phyloP scores from a whole-genome alignment of 2,797 vertebrate genomes.

The Pitangus sulphuratus region DNA sequence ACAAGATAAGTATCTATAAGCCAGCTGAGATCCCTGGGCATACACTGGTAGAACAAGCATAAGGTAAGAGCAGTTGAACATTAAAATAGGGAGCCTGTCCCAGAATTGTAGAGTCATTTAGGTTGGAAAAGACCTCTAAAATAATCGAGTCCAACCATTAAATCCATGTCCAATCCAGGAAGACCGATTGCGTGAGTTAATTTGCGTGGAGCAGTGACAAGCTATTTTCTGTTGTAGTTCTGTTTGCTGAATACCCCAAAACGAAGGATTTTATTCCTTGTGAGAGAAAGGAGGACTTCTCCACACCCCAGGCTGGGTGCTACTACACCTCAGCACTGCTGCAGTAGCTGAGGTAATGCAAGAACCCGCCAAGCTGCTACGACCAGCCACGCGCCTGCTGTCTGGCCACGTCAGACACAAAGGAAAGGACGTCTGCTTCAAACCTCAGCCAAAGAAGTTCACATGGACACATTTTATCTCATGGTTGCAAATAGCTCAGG shows the following conservation, averaged over 20 bases:
- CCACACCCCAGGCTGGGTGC: neutral
- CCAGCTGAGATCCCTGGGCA: neutral
- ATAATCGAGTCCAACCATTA: neutral
- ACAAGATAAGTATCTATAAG: neutral
- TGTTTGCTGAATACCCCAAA: neutral
- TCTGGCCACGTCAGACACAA: neutral
- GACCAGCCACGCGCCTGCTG: neutral
- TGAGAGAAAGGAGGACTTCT: neutral
- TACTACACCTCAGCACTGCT: neutral
- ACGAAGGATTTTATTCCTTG: neutral
- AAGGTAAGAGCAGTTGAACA: neutral
- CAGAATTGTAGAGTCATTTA: neutral
- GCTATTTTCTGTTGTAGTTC: neutral
- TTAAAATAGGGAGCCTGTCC: neutral
- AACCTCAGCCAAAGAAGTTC: neutral
- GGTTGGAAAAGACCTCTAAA: neutral
- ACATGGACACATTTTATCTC: neutral
- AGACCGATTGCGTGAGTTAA: neutral
- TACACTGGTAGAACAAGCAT: neutral
- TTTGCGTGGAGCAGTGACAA: accelerated
- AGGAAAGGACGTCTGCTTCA: neutral
- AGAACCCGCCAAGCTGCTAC: neutral
- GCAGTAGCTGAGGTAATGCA: constrained; percentile 7
- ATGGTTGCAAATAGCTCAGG: neutral
- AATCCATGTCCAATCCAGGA: neutral